Base-by-base conservation (phyloP, 1,140 invertebrate species). In the Campodea augens region DNA sequence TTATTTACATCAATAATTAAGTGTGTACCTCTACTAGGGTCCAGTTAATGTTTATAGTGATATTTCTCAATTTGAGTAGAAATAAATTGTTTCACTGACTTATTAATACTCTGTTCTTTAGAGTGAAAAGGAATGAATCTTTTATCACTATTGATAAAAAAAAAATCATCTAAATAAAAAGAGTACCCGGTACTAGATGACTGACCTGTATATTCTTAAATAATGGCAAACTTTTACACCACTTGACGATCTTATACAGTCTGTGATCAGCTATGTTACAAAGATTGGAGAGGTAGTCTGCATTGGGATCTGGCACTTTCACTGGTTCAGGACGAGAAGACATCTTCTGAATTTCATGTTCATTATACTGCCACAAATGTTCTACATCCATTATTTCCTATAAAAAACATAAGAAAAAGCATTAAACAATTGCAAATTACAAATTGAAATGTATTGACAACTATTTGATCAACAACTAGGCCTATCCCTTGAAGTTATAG, bases 161-260 rank as follows among this genome's bases (percentile, higher is more conserved):
- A 5, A 48, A 40, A 22, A 12, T 42, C 19, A 48, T 20, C 39
- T 3, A 41, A 24, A 42, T 48, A 41, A 43, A 43, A 49, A 47
- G 18, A 22, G 18, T 24, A 44, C 32, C 44, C 23, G 5, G n/a
- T n/a, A n/a, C n/a, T 19, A 29, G 5, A 24, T 40, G 32, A 66
- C 71, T 66, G 52, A 86, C 82, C 48, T 85, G 84, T 55, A 97
- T 95, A 63, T 92, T 87, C 60, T 91, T 89, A 61, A 98, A 96
- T 3, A 96, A 72, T 10, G 91, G 91, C 57, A 97, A 65, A 63
- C 88, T 92, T 62, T 96, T 89, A 65, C 91, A 95, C 92, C 92
- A 98, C 58, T 93, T 91, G 43, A 98, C 92, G 52, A 98, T 91
- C 67, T 95, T 93, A 60, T 96, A 96, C 1, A 98, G 72, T 25